A percentile compares a stretch with the other conserved stretches of the same genome.
Evolutionary conservation across 2,888 invertebrate species (phyloP).

Genomic region (Eucera pruinosa): DNA sequence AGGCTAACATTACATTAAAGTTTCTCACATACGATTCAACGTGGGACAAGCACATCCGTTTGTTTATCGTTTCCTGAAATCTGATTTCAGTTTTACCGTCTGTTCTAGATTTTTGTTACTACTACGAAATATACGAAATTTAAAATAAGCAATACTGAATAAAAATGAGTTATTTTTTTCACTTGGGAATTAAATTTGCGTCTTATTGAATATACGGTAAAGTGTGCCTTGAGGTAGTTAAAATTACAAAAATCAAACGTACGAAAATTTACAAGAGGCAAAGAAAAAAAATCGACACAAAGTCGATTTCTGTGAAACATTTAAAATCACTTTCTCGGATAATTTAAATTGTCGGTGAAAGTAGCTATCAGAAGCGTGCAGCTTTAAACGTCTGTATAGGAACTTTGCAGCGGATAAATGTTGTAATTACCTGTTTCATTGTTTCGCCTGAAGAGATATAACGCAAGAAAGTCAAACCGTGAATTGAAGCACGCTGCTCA

Average conservation of each 20-base stretch:
- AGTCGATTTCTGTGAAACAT: constrained; percentile 13
- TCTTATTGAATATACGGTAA: background rate
- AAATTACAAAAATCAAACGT: background rate
- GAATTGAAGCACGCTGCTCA: background rate
- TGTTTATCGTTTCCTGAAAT: constrained; percentile 45
- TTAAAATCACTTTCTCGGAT: constrained; percentile 25
- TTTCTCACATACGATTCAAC: constrained; percentile 26
- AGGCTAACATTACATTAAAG: constrained; percentile 1
- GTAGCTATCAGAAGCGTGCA: constrained; percentile 13
- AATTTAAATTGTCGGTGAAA: constrained; percentile 40
- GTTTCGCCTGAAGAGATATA: background rate
- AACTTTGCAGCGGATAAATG: background rate
- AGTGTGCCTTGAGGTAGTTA: background rate
- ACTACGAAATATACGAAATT: no score
- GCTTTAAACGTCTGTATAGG: constrained; percentile 7
- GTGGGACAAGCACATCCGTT: constrained; percentile 24
- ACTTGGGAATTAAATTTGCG: background rate
- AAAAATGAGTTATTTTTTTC: no score
- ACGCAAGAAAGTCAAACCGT: background rate
- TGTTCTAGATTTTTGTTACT: constrained; percentile 23
- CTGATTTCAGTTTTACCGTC: constrained; percentile 33
- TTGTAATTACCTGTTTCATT: constrained; percentile 23
- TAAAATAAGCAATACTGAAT: no score
- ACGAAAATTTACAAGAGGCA: background rate
- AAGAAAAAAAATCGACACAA: background rate